Evolutionary conservation across 2,113 vertebrate species (phyloP).

Genomic region (Pseudorectes ferrugineus): DNA sequence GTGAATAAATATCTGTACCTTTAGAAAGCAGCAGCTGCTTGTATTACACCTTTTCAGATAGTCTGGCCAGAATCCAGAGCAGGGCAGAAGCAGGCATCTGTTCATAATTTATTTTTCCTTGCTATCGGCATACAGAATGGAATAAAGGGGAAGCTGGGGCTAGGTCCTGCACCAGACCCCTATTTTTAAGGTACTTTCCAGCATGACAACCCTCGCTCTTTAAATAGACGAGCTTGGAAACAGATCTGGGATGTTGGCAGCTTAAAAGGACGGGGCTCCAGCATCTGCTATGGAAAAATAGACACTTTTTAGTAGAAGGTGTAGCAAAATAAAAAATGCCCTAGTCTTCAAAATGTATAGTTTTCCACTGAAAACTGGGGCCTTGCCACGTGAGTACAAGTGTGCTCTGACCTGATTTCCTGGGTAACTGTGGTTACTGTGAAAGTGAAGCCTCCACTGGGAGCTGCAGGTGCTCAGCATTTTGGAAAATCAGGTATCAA

Average conservation of each 20-base stretch:
- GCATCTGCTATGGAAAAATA: not conserved
- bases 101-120: not conserved
- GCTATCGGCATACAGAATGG: not conserved
- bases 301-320: not conserved
- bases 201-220: not conserved
- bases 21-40: not conserved
- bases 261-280: not conserved
- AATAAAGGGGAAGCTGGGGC: not conserved
- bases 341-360: not conserved
- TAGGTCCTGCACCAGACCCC: not conserved
- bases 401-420: not conserved
- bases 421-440: not conserved
- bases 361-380: not conserved
- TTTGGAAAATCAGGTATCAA: not conserved
- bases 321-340: not conserved
- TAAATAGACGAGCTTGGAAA: not conserved
- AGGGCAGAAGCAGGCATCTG: not conserved
- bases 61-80: not conserved
- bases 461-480: not conserved
- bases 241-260: not conserved
- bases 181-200: not conserved
- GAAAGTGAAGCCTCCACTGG: not conserved
- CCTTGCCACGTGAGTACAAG: not conserved
- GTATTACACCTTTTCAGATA: not conserved
- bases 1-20: not conserved